Conservation (phyloP, 1,140 invertebrate species). For the Campodea augens region DNA sequence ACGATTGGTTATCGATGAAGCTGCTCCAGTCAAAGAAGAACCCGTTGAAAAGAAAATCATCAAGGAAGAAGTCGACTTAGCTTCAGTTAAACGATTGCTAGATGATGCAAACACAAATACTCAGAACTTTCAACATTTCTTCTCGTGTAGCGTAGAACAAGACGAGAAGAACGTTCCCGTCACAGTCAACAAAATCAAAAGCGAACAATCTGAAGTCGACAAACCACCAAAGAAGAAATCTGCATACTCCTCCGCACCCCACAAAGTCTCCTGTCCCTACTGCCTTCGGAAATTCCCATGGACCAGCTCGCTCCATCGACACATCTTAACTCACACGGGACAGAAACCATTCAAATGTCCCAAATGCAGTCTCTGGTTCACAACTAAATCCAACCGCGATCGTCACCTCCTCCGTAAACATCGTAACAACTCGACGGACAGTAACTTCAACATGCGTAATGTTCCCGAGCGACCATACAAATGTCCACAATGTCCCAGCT, state of each 20-base stretch:
- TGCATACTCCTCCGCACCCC: slow-evolving; percentile 87
- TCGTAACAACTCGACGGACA: slow-evolving; percentile 31
- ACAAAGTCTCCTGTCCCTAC: slow-evolving; percentile 76
- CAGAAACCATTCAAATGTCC: slow-evolving; percentile 91
- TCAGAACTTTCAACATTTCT: slow-evolving; percentile 37
- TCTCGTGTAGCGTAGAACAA: slow-evolving; percentile 15
- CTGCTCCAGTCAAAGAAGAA: slow-evolving; percentile 19
- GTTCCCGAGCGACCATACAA: slow-evolving; percentile 65
- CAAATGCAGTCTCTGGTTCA: slow-evolving; percentile 78
- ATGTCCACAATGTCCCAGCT: slow-evolving; percentile 62
- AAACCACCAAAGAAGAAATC: slow-evolving; percentile 57
- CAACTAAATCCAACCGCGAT: slow-evolving; percentile 93
- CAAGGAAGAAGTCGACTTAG: slow-evolving; percentile 33
- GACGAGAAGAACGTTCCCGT: slow-evolving; percentile 15
- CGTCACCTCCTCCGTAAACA: slow-evolving; percentile 81
- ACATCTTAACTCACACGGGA: slow-evolving; percentile 83
- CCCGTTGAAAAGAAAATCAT: slow-evolving; percentile 8
- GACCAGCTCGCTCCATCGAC: slow-evolving; percentile 78
- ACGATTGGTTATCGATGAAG: slow-evolving; percentile 44
- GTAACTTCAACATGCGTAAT: slow-evolving; percentile 37
- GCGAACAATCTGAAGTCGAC: slow-evolving; percentile 21
- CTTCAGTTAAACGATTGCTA: slow-evolving; percentile 50
- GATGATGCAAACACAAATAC: slow-evolving; percentile 59
- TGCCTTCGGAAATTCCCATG: slow-evolving; percentile 87
- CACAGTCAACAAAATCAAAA: slow-evolving; percentile 1